These are phyloP conservation scores for Gadopsis bispinosus DNA, from an alignment of 2,797 vertebrate genomes.

Conservation along the genomic window DNA sequence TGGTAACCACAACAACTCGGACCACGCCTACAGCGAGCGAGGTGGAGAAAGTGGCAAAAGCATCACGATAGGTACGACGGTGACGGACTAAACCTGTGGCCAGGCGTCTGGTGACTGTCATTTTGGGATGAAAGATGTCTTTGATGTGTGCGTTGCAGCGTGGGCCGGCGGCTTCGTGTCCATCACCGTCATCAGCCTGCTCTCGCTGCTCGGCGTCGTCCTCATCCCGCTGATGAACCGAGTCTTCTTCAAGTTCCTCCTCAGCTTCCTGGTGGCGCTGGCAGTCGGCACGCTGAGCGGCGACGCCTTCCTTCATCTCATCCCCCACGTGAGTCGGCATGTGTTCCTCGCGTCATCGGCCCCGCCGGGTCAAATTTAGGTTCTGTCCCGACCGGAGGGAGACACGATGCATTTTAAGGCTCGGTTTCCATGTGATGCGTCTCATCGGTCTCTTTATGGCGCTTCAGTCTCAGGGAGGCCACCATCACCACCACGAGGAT, in stretches of 20 bases:
- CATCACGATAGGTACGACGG: conserved; percentile 59
- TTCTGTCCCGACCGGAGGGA: not conserved
- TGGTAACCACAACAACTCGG: conserved; percentile 52
- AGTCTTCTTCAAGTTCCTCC: conserved; percentile 96
- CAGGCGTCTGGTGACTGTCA: not conserved
- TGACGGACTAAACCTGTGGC: not conserved
- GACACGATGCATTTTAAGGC: no score
- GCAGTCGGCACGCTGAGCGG: conserved; percentile 97
- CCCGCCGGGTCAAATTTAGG: not conserved
- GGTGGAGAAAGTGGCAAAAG: conserved; percentile 44
- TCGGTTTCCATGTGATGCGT: no score
- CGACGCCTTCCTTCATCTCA: conserved; percentile 96
- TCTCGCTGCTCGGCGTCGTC: conserved; percentile 92
- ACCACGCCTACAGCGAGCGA: conserved; percentile 38
- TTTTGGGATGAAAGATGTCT: not conserved
- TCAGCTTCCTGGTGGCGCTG: conserved; percentile 97
- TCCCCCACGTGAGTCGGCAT: conserved; percentile 92
- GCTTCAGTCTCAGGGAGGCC: conserved; percentile 80
- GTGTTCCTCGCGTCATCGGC: not conserved
- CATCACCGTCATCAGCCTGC: conserved; percentile 95
- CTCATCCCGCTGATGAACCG: conserved; percentile 95
- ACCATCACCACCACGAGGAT: conserved; percentile 73
- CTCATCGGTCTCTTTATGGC: not conserved
- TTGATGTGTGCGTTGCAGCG: conserved; percentile 81
- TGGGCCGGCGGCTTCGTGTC: conserved; percentile 96